Conservation (phyloP, 2,888 invertebrate species). For the Aricia artaxerxes region DNA sequence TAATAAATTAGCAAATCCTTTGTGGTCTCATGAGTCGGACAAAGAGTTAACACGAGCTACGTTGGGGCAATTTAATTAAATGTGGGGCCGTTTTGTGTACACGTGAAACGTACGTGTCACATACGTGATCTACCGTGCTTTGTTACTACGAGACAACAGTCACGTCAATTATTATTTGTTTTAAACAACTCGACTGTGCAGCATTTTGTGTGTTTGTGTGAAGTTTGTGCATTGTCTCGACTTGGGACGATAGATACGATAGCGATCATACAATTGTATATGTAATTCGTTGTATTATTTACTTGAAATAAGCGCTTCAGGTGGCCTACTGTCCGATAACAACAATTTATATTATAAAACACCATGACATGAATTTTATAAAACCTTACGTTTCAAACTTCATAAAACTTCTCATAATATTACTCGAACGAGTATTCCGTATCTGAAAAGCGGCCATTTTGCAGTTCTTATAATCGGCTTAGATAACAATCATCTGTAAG, state of each 20-base stretch:
- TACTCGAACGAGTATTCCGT: neutral
- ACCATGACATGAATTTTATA: no score
- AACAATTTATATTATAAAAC: no score
- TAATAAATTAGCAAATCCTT: neutral
- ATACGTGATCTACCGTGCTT: neutral
- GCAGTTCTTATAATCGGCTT: neutral
- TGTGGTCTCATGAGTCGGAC: neutral
- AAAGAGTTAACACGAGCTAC: slow-evolving; percentile 11
- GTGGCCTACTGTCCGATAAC: no score
- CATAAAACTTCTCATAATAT: neutral
- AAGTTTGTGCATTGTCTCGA: no score
- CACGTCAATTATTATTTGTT: neutral
- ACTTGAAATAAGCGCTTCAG: no score
- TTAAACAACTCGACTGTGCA: neutral
- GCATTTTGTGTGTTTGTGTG: neutral
- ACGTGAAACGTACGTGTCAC: slow-evolving; percentile 11
- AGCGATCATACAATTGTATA: no score
- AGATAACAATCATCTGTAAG: neutral
- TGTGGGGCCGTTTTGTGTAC: slow-evolving; percentile 2
- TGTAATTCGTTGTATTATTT: no score
- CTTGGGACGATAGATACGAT: no score
- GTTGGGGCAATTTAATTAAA: slow-evolving; percentile 25
- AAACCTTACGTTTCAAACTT: neutral
- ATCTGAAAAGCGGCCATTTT: neutral
- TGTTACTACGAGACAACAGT: neutral